Base-by-base conservation (phyloP, 2,888 invertebrate species). In the Tortrix viridana region DNA sequence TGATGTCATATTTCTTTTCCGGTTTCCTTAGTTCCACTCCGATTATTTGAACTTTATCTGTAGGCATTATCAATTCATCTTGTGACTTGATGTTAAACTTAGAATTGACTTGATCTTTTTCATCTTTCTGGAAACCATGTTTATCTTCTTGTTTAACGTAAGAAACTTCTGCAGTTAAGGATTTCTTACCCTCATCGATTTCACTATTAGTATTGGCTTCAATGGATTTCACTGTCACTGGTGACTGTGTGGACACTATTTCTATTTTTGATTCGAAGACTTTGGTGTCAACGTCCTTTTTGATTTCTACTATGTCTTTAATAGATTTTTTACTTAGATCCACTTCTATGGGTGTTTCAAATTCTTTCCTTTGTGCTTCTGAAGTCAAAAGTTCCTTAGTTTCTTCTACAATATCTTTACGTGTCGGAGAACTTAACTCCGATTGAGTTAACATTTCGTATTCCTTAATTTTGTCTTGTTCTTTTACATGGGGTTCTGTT, bases 61-160 rank as follows among this genome's bases (percentile, higher is more conserved):
- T 74, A 22, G 77, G 71, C 20, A 81, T 74, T 68, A 85, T 82
- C n/a, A 38, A 38, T 66, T 86, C 85, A 67, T 86, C 83, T 49
- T 85, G 85, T 57, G 80, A 78, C 62, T 84, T 84, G 66, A 83
- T 81, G 50, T 68, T 57, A 23, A 48, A 47, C 41, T 67, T 44
- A 6, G 74, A 71, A 7, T 72, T 59, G 48, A 75, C 74, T 20
- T 79, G 50, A 9, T 83, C 71, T 69, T 79, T 78, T 80, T 23
- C 82, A 82, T 44, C 79, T 81, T 22, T 81, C 81, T 44, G 76
- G 74, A 12, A 79, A 81, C n/a, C 77, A 75, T 2, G 78, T 61
- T 69, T 76, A 67, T 2, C 79, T 77, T 64, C 83, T 50, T 83
- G 84, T 66, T 80, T 77, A 26, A 83, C 69, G 54, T 85, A 84